These are phyloP conservation scores for Lamellibrachia columna DNA, from an alignment of 2,888 invertebrate genomes.

Conservation along the genomic window DNA sequence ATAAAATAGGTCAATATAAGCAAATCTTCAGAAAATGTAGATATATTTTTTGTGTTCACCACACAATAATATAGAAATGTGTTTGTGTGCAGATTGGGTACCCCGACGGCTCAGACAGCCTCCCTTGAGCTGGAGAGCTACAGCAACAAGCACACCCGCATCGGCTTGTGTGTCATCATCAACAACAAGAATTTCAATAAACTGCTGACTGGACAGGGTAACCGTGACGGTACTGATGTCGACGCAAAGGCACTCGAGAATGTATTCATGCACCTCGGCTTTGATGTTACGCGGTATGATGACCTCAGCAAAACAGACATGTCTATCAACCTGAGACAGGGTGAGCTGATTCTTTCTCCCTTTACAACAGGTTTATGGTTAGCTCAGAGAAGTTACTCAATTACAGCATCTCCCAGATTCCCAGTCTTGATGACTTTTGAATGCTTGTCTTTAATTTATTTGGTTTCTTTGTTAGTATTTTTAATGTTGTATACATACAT, in stretches of 20 bases:
- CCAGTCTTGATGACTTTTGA: too few species aligned
- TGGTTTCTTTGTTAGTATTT: too few species aligned
- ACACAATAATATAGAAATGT: neutral
- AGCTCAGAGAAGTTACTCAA: too few species aligned
- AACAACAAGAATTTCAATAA: conserved; percentile 85
- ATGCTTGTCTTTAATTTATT: too few species aligned
- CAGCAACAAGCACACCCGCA: conserved; percentile 82
- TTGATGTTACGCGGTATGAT: conserved; percentile 76
- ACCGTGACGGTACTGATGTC: conserved; percentile 78
- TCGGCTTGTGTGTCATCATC: conserved; percentile 89
- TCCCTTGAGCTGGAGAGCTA: conserved; percentile 68
- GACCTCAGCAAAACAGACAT: conserved; percentile 78
- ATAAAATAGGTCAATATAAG: too few species aligned
- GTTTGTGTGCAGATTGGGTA: neutral
- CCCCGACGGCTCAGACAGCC: neutral
- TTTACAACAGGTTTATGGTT: too few species aligned
- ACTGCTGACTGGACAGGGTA: conserved; percentile 35
- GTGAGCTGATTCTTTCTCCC: conserved; percentile 22
- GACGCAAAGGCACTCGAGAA: conserved; percentile 81
- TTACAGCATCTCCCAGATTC: too few species aligned
- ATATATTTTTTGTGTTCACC: neutral
- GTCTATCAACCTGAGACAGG: conserved; percentile 33
- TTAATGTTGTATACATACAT: too few species aligned
- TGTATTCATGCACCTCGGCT: conserved; percentile 70
- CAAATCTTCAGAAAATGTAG: too few species aligned